Conservation (phyloP, 2,888 invertebrate species). For the Celastrina argiolus region DNA sequence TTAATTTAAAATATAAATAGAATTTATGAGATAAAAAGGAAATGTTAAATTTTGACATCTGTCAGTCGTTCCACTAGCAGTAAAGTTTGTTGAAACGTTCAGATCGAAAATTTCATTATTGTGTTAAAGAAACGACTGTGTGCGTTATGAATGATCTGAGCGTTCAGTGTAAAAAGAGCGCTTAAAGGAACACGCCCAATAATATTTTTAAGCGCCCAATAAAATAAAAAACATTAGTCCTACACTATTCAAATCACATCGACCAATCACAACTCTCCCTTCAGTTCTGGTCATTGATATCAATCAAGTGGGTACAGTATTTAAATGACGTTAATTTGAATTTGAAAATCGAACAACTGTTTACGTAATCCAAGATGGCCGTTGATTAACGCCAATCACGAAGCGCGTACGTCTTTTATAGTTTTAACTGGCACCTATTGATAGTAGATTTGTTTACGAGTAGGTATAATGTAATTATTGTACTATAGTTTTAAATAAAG, state of each 20-base stretch:
- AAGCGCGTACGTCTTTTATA: slow-evolving; percentile 53
- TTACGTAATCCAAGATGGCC: slow-evolving; percentile 62
- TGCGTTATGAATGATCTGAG: no score
- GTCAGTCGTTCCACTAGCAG: no score
- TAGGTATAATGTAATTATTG: neutral
- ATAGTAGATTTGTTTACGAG: slow-evolving; percentile 73
- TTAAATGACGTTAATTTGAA: slow-evolving; percentile 9
- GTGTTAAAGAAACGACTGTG: no score
- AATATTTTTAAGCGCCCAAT: neutral
- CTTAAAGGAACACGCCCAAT: no score
- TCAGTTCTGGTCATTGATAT: slow-evolving; percentile 14
- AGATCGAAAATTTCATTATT: no score
- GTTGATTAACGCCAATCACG: slow-evolving; percentile 68
- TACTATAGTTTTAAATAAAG: no score
- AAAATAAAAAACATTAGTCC: neutral
- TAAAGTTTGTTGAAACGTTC: no score
- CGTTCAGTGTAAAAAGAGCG: no score
- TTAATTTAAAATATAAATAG: no score
- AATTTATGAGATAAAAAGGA: no score
- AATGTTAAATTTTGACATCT: no score
- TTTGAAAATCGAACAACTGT: slow-evolving; percentile 29
- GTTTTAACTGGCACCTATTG: slow-evolving; percentile 58
- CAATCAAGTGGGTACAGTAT: neutral
- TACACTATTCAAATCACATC: slow-evolving; percentile 4
- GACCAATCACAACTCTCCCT: slow-evolving; percentile 16